Conservation (phyloP, 2,113 vertebrate species). For the Caretta caretta region DNA sequence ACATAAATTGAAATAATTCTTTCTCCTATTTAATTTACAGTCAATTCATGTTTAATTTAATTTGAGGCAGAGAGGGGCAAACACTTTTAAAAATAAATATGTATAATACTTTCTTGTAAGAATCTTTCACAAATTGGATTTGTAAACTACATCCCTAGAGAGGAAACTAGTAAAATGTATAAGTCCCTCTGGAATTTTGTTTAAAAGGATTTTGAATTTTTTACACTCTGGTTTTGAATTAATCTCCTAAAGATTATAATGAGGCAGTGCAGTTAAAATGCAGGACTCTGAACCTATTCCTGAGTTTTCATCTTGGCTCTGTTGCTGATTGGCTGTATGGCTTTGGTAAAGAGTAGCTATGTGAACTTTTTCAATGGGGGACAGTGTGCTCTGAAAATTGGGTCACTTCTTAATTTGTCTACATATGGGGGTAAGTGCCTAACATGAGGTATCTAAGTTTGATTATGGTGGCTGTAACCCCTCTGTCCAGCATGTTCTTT, state of each 20-base stretch:
- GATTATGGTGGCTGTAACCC: not conserved
- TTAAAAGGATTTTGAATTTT: not conserved
- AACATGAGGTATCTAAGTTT: not conserved
- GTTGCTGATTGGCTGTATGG: not conserved
- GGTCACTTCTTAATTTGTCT: not conserved
- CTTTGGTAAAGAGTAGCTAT: not conserved
- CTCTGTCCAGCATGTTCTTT: not conserved
- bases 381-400: not conserved
- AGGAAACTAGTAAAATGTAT: not conserved
- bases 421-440: not conserved
- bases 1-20: slow-evolving; percentile 4
- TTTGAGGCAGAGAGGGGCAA: not conserved
- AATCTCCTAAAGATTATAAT: not conserved
- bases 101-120: not conserved
- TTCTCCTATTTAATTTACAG: not conserved
- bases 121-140: slow-evolving; percentile 16
- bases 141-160: not conserved
- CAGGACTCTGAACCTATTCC: not conserved
- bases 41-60: not conserved
- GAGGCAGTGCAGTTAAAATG: not conserved
- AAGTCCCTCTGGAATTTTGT: not conserved
- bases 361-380: not conserved
- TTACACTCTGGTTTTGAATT: not conserved
- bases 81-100: not conserved
- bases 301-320: not conserved